Base-by-base conservation (phyloP, 2,797 vertebrate genomes). In the Rhinophrynus dorsalis region DNA sequence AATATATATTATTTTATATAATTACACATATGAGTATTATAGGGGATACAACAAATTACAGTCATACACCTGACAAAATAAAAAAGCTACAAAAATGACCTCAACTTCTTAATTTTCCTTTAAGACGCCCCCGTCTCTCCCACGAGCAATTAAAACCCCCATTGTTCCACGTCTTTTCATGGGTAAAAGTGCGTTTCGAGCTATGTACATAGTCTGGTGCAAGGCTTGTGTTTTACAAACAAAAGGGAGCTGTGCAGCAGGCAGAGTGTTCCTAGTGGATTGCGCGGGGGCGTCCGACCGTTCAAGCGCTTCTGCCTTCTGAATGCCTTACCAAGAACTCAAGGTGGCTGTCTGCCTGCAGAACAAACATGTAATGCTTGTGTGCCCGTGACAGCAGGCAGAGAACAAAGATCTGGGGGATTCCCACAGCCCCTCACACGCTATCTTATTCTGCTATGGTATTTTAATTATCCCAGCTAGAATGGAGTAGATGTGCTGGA, bases 161-260 rank as follows among this genome's bases (percentile, higher is more conserved):
- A 47, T 63, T 63, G 50, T 63, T 47, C 23, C 6, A 2, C 1
- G 7, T 10, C 38, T 48, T 64, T n/a, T 71, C 50, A 71, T 27
- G 42, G 50, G 40, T 47, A 56, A 38, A 48, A 51, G 12, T 7
- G 56, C 55, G 3, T 59, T 23, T 59, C 66, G 2, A 42, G 32
- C 32, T 59, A 48, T 58, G 65, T 9, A 24, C 11, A 10, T 7
- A 6, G 18, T 20, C 17, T 23, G 12, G 20, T 5, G 18, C 32
- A 55, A 5, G 47, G 9, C 21, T 27, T 15, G 24, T n/a, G 1
- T 10, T 51, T 6, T 29, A 12, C 47, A 51, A 51, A 51, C 47
- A 51, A 2, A 17, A 21, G 15, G 12, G 3, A 26, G 29, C 45
- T 42, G 17, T 10, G 20, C 24, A n/a, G 1, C 3, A 12, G 27